These are phyloP conservation scores for Latheticus oryzae DNA, from an alignment of 2,888 invertebrate species.

Conservation along the genomic window DNA sequence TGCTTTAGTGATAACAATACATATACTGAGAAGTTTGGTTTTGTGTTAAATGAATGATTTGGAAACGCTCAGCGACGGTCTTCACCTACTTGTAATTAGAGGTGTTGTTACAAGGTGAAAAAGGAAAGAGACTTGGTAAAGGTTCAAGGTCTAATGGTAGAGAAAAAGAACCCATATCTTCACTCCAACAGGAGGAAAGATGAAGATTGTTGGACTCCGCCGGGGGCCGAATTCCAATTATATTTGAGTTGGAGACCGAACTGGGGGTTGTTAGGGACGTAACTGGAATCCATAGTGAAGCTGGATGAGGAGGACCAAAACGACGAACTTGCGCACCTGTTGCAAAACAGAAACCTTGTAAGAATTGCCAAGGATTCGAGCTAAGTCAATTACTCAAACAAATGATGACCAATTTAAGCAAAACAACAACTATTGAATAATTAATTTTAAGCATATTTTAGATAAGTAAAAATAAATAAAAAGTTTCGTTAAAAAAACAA, in stretches of 20 bases:
- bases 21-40: slow-evolving; percentile 47
- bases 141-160: slow-evolving; percentile 89
- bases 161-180: slow-evolving; percentile 89
- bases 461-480: no score
- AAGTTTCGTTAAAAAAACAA: no score
- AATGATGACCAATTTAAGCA: no score
- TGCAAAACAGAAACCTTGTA: slow-evolving; percentile 35
- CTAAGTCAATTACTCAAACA: no score
- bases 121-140: slow-evolving; percentile 86
- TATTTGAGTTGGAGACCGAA: slow-evolving; percentile 70
- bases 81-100: slow-evolving; percentile 71
- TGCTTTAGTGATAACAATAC: slow-evolving; percentile 89
- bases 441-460: no score
- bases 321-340: slow-evolving; percentile 51
- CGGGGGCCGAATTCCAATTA: slow-evolving; percentile 60
- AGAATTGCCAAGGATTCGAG: no score
- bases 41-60: slow-evolving; percentile 45
- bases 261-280: slow-evolving; percentile 77
- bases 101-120: slow-evolving; percentile 81
- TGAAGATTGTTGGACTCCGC: slow-evolving; percentile 59
- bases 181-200: slow-evolving; percentile 64
- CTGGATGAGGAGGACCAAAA: slow-evolving; percentile 34
- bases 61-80: neutral
- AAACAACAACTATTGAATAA: no score
- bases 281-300: slow-evolving; percentile 70